These are phyloP conservation scores for Cerastoderma edule DNA, from an alignment of 2,888 invertebrate species.

Conservation along the genomic window DNA sequence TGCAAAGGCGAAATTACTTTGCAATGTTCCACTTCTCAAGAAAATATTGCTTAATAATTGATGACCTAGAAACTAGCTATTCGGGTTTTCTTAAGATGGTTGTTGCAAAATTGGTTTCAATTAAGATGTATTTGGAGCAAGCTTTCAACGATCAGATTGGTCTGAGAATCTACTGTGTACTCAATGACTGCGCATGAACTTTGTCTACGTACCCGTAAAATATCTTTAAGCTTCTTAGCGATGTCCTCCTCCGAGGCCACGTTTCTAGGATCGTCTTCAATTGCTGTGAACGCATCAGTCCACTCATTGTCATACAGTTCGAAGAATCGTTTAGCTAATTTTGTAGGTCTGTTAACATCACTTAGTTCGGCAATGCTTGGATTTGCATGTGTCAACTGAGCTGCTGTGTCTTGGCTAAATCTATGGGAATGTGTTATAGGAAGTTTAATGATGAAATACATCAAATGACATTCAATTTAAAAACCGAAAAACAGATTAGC, in stretches of 20 bases:
- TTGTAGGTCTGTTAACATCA: conserved; percentile 9
- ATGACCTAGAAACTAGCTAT: not conserved
- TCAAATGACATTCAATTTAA: too few relatives aligned
- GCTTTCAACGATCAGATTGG: not conserved
- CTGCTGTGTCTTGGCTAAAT: conserved; percentile 8
- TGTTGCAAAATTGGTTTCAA: not conserved
- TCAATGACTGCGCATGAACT: too few relatives aligned
- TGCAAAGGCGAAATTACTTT: too few relatives aligned
- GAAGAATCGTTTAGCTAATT: not conserved
- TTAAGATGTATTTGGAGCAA: not conserved
- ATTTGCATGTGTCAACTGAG: conserved; percentile 9
- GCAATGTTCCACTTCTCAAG: conserved; percentile 9
- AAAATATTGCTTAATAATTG: not conserved
- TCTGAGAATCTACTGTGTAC: not conserved
- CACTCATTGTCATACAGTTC: conserved; percentile 22
- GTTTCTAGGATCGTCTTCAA: conserved; percentile 6
- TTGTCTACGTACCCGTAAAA: conserved; percentile 3
- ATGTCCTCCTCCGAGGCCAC: not conserved
- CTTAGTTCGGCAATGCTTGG: conserved; percentile 13
- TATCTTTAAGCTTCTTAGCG: not conserved
- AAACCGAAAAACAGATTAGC: too few relatives aligned
- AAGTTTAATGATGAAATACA: too few relatives aligned
- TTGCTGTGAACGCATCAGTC: not conserved
- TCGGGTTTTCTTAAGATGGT: not conserved
- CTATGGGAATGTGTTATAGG: too few relatives aligned